Evolutionary conservation across 2,113 vertebrate genomes (phyloP).

Genomic region (Excalfactoria chinensis): DNA sequence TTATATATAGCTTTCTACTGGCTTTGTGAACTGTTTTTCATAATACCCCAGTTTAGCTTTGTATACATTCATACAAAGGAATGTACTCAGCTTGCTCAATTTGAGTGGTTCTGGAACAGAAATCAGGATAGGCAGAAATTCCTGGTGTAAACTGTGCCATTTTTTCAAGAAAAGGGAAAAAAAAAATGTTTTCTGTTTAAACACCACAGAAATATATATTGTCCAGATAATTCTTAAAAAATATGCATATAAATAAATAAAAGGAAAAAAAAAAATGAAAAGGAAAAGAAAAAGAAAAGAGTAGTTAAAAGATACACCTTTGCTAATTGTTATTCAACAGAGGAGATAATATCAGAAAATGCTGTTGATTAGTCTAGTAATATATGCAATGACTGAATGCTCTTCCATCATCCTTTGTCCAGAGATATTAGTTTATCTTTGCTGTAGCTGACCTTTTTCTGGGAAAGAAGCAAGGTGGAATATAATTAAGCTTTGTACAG

Average conservation of each 20-base stretch:
- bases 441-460: neutral
- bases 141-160: constrained; percentile 44
- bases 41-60: constrained; percentile 77
- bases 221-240: neutral
- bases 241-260: too few species aligned
- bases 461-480: constrained; percentile 28
- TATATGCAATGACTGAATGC: neutral
- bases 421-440: neutral
- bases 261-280: neutral
- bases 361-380: constrained; percentile 17
- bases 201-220: constrained; percentile 67
- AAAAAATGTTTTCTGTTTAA: constrained; percentile 71
- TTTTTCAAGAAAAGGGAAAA: constrained; percentile 69
- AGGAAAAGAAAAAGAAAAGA: neutral
- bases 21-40: constrained; percentile 84
- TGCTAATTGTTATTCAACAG: constrained; percentile 18
- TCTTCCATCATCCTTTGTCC: neutral
- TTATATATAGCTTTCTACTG: constrained; percentile 84
- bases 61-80: constrained; percentile 64
- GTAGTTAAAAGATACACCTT: constrained; percentile 40
- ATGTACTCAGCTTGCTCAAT: constrained; percentile 62
- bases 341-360: constrained; percentile 26
- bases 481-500: constrained; percentile 21
- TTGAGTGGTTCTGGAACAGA: constrained; percentile 70
- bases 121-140: constrained; percentile 65